Evolutionary conservation across 2,888 invertebrate species (phyloP).

Genomic region (Leptinotarsa tumamoca): DNA sequence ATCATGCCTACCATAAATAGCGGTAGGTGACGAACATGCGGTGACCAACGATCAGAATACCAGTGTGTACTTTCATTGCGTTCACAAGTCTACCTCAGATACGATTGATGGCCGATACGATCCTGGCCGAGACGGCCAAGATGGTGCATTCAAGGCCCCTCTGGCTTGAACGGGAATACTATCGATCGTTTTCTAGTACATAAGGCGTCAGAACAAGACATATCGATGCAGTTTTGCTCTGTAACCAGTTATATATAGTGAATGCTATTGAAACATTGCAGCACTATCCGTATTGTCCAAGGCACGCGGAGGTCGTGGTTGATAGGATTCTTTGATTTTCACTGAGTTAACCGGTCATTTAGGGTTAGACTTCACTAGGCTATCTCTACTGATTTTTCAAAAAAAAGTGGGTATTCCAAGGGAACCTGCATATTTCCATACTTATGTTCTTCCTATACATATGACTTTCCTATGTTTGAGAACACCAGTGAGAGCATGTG

Average conservation of each 20-base stretch:
- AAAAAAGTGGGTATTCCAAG: too few species aligned
- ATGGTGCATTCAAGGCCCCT: background rate
- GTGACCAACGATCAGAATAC: background rate
- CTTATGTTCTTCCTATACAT: too few species aligned
- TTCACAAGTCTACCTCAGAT: background rate
- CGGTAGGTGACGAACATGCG: background rate
- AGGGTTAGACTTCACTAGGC: too few species aligned
- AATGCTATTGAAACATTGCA: background rate
- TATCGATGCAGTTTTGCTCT: background rate
- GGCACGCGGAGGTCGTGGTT: background rate
- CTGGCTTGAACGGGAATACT: background rate
- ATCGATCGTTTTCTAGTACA: background rate
- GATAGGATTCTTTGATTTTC: too few species aligned
- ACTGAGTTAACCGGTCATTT: too few species aligned
- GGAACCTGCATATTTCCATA: too few species aligned
- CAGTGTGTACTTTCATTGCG: background rate
- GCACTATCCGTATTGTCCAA: background rate
- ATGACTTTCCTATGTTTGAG: too few species aligned
- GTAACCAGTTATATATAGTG: background rate
- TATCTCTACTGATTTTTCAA: too few species aligned
- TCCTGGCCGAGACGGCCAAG: background rate
- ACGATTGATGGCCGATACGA: background rate
- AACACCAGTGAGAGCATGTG: too few species aligned
- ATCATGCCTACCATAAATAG: background rate
- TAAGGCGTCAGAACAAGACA: background rate